A percentile compares a stretch with the other conserved stretches of the same genome.
Evolutionary conservation across 1,140 invertebrate species (phyloP).

Genomic region (Bombus huntii): DNA sequence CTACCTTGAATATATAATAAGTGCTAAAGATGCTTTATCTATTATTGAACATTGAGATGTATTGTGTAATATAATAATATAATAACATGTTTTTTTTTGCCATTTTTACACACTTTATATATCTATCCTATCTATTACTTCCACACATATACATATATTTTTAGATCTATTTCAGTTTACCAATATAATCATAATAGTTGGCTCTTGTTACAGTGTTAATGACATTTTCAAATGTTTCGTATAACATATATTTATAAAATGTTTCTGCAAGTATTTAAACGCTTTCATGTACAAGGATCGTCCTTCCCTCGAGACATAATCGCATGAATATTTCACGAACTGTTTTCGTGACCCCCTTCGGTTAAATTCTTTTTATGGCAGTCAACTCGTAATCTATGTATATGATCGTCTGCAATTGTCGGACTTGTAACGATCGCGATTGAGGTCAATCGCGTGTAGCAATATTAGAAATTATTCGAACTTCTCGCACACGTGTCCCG

Average conservation of each 20-base stretch:
- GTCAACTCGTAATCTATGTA: conserved; percentile 52
- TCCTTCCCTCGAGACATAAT: background rate
- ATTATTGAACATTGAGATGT: background rate
- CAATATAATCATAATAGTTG: background rate
- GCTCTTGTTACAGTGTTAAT: background rate
- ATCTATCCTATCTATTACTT: background rate
- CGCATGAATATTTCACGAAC: background rate
- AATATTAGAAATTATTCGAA: conserved; percentile 56
- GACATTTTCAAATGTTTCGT: background rate
- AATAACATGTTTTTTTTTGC: no score
- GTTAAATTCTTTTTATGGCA: conserved; percentile 69
- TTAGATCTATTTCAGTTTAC: background rate
- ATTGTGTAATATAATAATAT: background rate
- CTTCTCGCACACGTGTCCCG: conserved; percentile 31
- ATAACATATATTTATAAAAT: background rate
- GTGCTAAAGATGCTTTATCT: no score
- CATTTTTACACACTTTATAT: background rate
- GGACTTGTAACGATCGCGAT: conserved; percentile 70
- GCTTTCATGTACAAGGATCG: background rate
- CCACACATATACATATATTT: no score
- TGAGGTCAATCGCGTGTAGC: conserved; percentile 68
- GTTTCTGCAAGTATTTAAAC: background rate
- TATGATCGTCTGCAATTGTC: conserved; percentile 68
- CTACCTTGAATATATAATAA: no score
- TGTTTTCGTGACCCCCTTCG: conserved; percentile 29